Base-by-base conservation (phyloP, 2,797 vertebrate species). In the Rhinichthys osculus region DNA sequence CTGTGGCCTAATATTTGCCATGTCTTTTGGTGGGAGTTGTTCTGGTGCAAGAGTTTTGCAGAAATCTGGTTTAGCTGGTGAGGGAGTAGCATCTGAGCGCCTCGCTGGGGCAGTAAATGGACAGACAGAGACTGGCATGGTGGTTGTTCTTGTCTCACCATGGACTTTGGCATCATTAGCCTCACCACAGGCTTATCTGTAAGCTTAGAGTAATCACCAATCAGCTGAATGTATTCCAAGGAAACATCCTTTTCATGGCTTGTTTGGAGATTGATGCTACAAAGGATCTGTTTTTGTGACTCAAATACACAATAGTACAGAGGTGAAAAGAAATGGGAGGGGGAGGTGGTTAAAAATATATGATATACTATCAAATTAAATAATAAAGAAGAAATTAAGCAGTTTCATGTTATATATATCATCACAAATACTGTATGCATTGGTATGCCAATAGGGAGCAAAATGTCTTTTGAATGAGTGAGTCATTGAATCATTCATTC, bases 1-100 rank as follows among this genome's bases (percentile, higher is more conserved):
- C 80, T 62, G 71, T 85, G 54, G 83, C 67, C 72, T 82, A 88
- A 87, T 88, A 88, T 90, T 90, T 88, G 85, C 76, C 11, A 10
- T 86, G 76, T 57, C 44, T 66, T 78, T 81, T 85, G 57, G 66
- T 81, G 80, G 77, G 78, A 77, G 52, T 35, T 84, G 79, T 84
- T 38, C 50, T 33, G 62, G 59, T 87, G 62, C 64, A 80, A 33
- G 30, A 81, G 35, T 69, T 82, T 76, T 84, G 40, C 76, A 83
- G 76, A 27, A 42, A 52, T 21, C 30, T 7, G 69, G 44, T 23
- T 85, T 54, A 66, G 54, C 64, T 71, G 87, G 64, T 72, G 64
- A 76, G 74, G 44, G 23, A 52, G 50, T 38, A 82, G 67, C 3
- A 3, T 71, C 72, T 83, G 69, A 82, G 71, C 21, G 30, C 73